Conservation (phyloP, 2,113 vertebrate genomes). For the Casuarius casuarius region DNA sequence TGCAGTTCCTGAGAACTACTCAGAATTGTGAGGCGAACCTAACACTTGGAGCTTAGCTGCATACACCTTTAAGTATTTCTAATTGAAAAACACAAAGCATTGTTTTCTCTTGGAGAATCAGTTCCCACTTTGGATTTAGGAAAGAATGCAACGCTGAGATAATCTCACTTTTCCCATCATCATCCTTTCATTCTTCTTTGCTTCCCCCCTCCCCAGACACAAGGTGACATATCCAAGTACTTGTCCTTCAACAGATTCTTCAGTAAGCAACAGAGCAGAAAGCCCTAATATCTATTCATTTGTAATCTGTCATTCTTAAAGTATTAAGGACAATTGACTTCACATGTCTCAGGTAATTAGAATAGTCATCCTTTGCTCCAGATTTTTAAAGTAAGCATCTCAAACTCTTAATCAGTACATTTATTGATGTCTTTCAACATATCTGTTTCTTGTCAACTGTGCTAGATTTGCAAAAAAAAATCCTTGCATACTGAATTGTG, state of each 20-base stretch:
- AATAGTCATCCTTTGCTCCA: constrained; percentile 82
- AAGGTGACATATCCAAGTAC: constrained; percentile 86
- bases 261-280: constrained; percentile 88
- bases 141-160: constrained; percentile 59
- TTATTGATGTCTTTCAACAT: constrained; percentile 78
- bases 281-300: constrained; percentile 86
- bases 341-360: constrained; percentile 93
- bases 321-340: constrained; percentile 94
- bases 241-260: constrained; percentile 83
- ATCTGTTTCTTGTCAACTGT: constrained; percentile 71
- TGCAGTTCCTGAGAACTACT: constrained; percentile 53
- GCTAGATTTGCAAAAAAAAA: constrained; percentile 30
- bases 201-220: constrained; percentile 67
- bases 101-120: constrained; percentile 59
- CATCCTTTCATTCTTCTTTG: constrained; percentile 75
- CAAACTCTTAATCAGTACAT: constrained; percentile 76
- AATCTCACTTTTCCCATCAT: constrained; percentile 70
- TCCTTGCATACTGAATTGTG: constrained; percentile 41
- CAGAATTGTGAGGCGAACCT: constrained; percentile 27
- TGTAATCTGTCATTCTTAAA: constrained; percentile 89
- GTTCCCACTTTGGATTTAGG: constrained; percentile 53
- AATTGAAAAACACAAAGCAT: constrained; percentile 59
- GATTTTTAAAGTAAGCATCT: constrained; percentile 75
- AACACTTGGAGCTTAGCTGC: constrained; percentile 34
- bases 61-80: constrained; percentile 40